Conservation (phyloP, 1,140 invertebrate genomes). For the Bursaphelenchus mucronatus region DNA sequence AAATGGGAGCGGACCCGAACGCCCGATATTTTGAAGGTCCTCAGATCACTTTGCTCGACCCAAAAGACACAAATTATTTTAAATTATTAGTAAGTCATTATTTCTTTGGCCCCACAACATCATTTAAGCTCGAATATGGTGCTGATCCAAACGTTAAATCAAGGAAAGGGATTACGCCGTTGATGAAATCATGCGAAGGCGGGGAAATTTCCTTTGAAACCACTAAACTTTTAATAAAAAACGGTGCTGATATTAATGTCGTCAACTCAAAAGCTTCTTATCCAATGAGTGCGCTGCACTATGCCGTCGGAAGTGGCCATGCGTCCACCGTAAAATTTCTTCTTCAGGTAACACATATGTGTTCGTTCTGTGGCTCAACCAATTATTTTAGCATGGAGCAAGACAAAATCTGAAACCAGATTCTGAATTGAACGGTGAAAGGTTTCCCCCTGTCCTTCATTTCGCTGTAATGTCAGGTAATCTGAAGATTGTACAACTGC, state of each 20-base stretch:
- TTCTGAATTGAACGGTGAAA: slow-evolving; percentile 22
- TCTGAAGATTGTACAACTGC: slow-evolving; percentile 23
- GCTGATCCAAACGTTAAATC: slow-evolving; percentile 40
- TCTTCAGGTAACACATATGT: slow-evolving; percentile 30
- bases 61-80: slow-evolving; percentile 12
- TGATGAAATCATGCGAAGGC: slow-evolving; percentile 42
- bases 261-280: slow-evolving; percentile 24
- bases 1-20: slow-evolving; percentile 70
- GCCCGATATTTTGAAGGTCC: slow-evolving; percentile 62
- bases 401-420: slow-evolving; percentile 25
- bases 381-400: slow-evolving; percentile 37
- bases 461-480: slow-evolving; percentile 32
- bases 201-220: slow-evolving; percentile 25
- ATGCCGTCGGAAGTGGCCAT: slow-evolving; percentile 36
- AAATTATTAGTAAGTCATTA: slow-evolving; percentile 17
- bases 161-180: slow-evolving; percentile 36
- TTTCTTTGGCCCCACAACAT: background rate
- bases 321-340: slow-evolving; percentile 25
- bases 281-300: slow-evolving; percentile 37
- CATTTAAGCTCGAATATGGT: slow-evolving; percentile 32
- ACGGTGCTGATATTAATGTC: slow-evolving; percentile 38
- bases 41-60: slow-evolving; percentile 34
- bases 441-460: slow-evolving; percentile 28
- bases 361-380: slow-evolving; percentile 3
- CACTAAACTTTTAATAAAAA: slow-evolving; percentile 29